These are phyloP conservation scores for Hydropsyche tenuis DNA, from an alignment of 1,140 invertebrate species.

Conservation along the genomic window DNA sequence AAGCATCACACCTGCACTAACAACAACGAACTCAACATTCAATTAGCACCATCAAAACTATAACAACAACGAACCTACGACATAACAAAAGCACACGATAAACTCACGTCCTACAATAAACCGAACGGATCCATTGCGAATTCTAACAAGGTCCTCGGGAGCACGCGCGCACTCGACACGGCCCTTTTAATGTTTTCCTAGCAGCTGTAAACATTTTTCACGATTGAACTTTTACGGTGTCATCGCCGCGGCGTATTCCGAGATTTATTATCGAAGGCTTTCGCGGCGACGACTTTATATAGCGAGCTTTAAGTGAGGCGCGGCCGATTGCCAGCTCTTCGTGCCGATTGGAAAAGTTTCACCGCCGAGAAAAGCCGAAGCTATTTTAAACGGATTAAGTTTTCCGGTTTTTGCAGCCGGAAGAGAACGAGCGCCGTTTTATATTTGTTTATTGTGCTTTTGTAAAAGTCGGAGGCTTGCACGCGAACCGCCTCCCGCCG, in stretches of 20 bases:
- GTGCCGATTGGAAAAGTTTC: conserved; percentile 39
- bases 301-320: conserved; percentile 3
- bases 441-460: conserved; percentile 25
- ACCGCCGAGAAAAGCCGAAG: conserved; percentile 26
- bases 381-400: conserved; percentile 21
- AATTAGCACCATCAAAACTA: too few relatives aligned
- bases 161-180: neutral
- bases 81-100: too few relatives aligned
- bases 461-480: neutral
- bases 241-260: conserved; percentile 42
- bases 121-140: too few relatives aligned
- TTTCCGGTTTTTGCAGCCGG: conserved; percentile 25
- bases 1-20: too few relatives aligned
- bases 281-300: conserved; percentile 17
- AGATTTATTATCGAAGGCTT: conserved; percentile 36
- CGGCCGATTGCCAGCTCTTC: conserved; percentile 38
- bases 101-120: too few relatives aligned
- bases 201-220: conserved; percentile 49
- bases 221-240: conserved; percentile 48
- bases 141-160: too few relatives aligned
- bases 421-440: conserved; percentile 11
- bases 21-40: too few relatives aligned
- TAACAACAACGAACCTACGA: too few relatives aligned
- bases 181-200: conserved; percentile 38
- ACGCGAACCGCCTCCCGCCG: neutral